Evolutionary conservation across 1,140 invertebrate species (phyloP), one percentile per base, ranked within the genome.

Genomic region (Cyclina sinensis): DNA sequence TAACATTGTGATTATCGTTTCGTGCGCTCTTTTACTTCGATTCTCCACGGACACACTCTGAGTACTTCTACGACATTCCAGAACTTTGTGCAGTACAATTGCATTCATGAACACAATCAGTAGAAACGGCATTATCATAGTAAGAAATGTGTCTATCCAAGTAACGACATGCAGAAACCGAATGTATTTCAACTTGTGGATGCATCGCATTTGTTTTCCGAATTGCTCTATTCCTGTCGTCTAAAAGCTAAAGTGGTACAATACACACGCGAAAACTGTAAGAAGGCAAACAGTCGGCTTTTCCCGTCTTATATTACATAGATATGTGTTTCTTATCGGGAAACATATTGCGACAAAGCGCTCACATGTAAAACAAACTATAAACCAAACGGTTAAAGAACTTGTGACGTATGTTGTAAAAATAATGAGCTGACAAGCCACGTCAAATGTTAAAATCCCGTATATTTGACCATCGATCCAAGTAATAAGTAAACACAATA

Each of bases 41-140:
- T 16, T 35, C 24, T 46, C 48, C 39, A 1, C 14, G 46, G 39
- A 9, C 39, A 30, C n/a, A 18, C n/a, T 51, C 30, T 12, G 9
- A 27, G 21, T 32, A 27, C 0, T 37, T 78, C 27, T 1, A 0
- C 24, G n/a, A 30, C 80, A 73, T 4, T 37, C 21, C 0, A 78
- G 24, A 18, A 86, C 57, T 11, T 65, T 62, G 0, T 35, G 43
- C 0, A 86, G 16, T 16, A 89, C 74, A 7, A 70, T 43, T 9
- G 43, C 18, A 46, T 97, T 97, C 96, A 97, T 96, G 57, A 96
- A 93, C 59, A 96, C 93, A 79, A 97, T 96, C 14, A 96, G 92
- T 0, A 96, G 92, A 1, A 96, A 91, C 0, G 96, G 96, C 0
- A 95, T 93, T 37, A 96, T 95, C 7, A 97, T 93, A 24, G 96